These are phyloP conservation scores for Ploceus nigricollis DNA, from an alignment of 2,113 vertebrate species.

Conservation along the genomic window DNA sequence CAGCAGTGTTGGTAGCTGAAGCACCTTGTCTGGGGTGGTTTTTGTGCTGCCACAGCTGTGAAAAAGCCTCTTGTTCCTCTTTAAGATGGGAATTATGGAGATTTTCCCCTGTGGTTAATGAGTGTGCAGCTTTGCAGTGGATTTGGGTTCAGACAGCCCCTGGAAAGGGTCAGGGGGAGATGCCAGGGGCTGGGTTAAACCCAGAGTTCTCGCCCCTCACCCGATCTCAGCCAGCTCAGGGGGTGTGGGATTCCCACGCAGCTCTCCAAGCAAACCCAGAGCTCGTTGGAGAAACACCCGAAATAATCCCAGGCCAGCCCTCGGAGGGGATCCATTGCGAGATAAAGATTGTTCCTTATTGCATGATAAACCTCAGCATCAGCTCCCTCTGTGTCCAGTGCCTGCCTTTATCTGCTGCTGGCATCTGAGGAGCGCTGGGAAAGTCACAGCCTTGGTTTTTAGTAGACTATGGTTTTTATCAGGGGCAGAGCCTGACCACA, in stretches of 20 bases:
- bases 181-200: neutral
- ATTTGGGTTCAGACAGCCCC: fast-evolving
- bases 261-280: neutral
- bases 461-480: neutral
- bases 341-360: neutral
- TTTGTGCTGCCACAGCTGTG: neutral
- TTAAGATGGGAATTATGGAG: neutral
- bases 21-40: neutral
- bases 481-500: neutral
- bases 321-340: fast-evolving
- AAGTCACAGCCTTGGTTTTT: neutral
- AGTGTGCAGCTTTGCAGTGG: neutral
- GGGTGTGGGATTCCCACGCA: fast-evolving
- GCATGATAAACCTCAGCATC: fast-evolving
- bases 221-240: neutral
- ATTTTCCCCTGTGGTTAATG: neutral
- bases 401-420: neutral
- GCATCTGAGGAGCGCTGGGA: neutral
- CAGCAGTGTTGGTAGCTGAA: neutral
- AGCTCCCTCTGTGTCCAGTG: neutral
- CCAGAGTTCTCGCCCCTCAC: neutral
- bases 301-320: neutral
- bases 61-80: neutral
- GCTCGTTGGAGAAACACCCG: fast-evolving
- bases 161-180: fast-evolving